Percentiles rank a stretch among this genome's conserved stretches.
phyloP scores from a whole-genome alignment of 2,797 vertebrate genomes.

The Mormyrus proboscirostris region DNA sequence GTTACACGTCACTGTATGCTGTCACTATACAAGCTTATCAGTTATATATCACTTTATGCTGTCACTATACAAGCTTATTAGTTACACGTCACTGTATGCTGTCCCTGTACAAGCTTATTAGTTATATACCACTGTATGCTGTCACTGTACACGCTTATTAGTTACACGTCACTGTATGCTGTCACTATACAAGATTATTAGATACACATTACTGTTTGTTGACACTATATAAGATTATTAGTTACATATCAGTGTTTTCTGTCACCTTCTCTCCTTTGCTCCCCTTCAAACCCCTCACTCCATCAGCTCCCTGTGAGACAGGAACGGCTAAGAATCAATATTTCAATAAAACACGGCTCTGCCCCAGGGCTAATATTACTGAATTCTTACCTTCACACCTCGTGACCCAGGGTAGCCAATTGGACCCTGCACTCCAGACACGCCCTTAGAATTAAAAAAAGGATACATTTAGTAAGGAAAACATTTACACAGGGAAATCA shows the following conservation, averaged over 20 bases:
- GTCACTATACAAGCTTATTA: background rate
- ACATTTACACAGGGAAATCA: background rate
- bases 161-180: too few species aligned
- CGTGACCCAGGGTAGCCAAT: constrained; percentile 14
- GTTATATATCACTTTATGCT: too few species aligned
- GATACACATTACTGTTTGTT: background rate
- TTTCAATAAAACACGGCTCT: background rate
- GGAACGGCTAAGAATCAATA: background rate
- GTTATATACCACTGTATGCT: too few species aligned
- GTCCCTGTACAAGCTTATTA: too few species aligned
- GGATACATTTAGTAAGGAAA: background rate
- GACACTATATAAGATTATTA: background rate
- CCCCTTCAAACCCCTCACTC: constrained; percentile 78
- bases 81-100: too few species aligned
- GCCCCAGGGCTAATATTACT: background rate
- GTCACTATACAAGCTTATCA: too few species aligned
- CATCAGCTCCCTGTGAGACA: constrained; percentile 73
- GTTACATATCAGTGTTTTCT: background rate
- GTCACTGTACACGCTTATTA: too few species aligned
- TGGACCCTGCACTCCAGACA: constrained; percentile 2
- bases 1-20: background rate
- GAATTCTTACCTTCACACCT: constrained; percentile 15
- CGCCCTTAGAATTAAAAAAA: background rate
- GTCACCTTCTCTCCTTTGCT: constrained; percentile 86
- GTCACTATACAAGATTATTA: background rate